phyloP scores from a whole-genome alignment of 2,113 vertebrate genomes.

The Triplophysa tibetana region DNA sequence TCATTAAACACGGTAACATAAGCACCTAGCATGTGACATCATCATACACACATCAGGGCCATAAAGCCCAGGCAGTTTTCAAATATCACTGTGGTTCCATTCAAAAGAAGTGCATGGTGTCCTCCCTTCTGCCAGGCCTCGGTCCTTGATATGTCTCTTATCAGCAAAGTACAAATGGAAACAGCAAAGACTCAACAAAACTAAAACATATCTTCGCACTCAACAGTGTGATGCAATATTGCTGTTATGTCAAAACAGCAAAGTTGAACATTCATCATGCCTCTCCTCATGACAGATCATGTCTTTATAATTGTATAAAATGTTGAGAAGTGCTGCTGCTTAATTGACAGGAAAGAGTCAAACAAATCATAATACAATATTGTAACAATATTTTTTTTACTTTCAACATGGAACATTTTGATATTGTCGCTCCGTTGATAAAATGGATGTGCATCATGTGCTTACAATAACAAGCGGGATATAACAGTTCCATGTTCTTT shows the following conservation, averaged over 20 bases:
- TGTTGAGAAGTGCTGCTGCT: not conserved
- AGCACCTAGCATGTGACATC: not conserved
- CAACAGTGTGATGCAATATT: not conserved
- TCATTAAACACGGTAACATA: not conserved
- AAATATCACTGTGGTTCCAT: not conserved
- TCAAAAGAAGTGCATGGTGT: constrained; percentile 11
- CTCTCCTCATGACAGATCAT: constrained; percentile 1
- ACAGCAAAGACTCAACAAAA: not conserved
- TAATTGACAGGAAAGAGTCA: not conserved
- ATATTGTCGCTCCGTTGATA: too few relatives aligned
- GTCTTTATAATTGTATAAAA: not conserved
- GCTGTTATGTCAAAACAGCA: not conserved
- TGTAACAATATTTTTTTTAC: too few relatives aligned
- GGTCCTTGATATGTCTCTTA: constrained; percentile 31
- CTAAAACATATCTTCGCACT: constrained; percentile 8
- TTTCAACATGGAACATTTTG: too few relatives aligned
- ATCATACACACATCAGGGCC: not conserved
- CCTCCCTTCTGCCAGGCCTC: not conserved
- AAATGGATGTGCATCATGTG: too few relatives aligned
- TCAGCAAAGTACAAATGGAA: constrained; percentile 36
- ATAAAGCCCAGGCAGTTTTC: not conserved
- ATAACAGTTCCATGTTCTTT: too few relatives aligned
- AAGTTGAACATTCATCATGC: not conserved
- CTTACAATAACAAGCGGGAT: too few relatives aligned
- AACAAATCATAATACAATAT: not conserved